Evolutionary conservation across 2,113 vertebrate genomes (phyloP).

Genomic region (Anas platyrhynchos): DNA sequence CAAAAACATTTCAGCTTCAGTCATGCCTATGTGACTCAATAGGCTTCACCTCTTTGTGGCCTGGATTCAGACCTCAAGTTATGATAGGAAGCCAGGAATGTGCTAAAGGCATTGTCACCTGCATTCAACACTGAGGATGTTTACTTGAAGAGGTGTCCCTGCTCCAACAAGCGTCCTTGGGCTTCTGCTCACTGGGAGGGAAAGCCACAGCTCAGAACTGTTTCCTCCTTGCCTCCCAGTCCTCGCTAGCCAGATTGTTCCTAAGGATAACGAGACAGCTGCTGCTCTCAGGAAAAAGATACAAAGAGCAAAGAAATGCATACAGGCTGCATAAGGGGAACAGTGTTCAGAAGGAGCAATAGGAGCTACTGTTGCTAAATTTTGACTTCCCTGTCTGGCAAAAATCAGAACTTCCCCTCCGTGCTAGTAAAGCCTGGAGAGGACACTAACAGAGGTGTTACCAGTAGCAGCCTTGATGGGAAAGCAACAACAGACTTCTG

Average conservation of each 20-base stretch:
- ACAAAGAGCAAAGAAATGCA: neutral
- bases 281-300: neutral
- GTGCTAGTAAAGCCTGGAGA: neutral
- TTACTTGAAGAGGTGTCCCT: constrained; percentile 3
- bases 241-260: neutral
- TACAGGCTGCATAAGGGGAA: neutral
- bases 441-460: neutral
- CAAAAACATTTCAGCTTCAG: neutral
- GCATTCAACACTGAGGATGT: neutral
- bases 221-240: neutral
- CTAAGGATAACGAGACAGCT: neutral
- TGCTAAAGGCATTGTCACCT: constrained; percentile 5
- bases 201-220: neutral
- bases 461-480: neutral
- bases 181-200: neutral
- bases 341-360: neutral
- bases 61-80: neutral
- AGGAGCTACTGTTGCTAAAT: neutral
- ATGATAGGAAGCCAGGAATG: constrained; percentile 4
- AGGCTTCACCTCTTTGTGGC: neutral
- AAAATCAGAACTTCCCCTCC: neutral
- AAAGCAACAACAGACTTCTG: neutral
- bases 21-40: constrained; percentile 7
- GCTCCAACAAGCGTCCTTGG: neutral
- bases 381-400: neutral